Base-by-base conservation (phyloP, 1,140 invertebrate genomes). In the Goniozus legneri region DNA sequence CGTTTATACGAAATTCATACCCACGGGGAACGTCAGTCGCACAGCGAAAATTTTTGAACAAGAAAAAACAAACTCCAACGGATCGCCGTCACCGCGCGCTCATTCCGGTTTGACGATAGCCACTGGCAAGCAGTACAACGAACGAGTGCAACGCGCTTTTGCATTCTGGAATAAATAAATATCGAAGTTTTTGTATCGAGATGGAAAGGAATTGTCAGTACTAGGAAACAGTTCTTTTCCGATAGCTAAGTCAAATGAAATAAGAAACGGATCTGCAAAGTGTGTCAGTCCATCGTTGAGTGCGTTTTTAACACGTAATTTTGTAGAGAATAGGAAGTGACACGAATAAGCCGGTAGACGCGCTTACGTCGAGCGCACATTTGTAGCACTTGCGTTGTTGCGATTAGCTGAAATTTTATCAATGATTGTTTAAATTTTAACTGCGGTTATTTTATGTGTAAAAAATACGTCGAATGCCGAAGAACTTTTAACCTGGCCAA, bases 141-240 rank as follows among this genome's bases (percentile, higher is more conserved):
- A 74, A 8, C 65, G 63, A 32, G 65, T 75, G 37, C 70, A 73
- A 19, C 65, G 69, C 49, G 71, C 68, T 2, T 71, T 76, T 32
- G 71, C 64, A 4, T 76, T 75, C 54, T 76, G 74, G 74, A 76
- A 76, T 24, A 73, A 76, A 33, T 73, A 58, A 62, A 36, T 16
- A 14, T 39, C 10, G 3, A 31, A 45, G 40, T 15, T 8, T 19
- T 14, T 16, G 20, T 35, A 24, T 32, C 14, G 39, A 14, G 30
- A 14, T 3, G 3, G 16, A 2, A 32, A 3, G 31, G 12, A 18
- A 31, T 35, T n/a, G 10, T 2, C 7, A 15, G 1, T 16, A 10
- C 14, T 37, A 27, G n/a, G n/a, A 10, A 33, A 4, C 3, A 33
- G 14, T 33, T 14, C 3, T 4, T 10, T 8, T 33, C 3, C 8